Evolutionary conservation across 2,888 invertebrate species (phyloP), one percentile per base, ranked within the genome.

Genomic region (Ormyrus nitidulus): DNA sequence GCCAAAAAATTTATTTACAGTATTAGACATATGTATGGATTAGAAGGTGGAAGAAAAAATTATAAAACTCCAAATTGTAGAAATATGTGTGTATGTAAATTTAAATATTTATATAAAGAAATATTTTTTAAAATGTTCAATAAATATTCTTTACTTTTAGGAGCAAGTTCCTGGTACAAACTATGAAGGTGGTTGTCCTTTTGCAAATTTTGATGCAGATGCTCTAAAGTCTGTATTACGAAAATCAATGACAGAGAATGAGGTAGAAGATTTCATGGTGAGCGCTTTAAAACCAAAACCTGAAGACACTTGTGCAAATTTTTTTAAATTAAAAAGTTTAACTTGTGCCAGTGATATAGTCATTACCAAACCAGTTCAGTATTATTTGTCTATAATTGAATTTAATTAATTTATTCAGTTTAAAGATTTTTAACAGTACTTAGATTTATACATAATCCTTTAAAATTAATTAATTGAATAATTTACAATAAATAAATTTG

Each of bases 1-100:
- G 92, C 93, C 83, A 92, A 92, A 48, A 93, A 94, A 84, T 94
- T 93, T 88, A 87, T 92, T 5, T 95, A 95, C 89, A 94, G 94
- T 78, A 94, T 95, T 71, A 91, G 94, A 80, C 95, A 95, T 86
- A 91, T 95, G 89, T 95, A 95, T 91, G 95, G 95, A 0, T 89
- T 95, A 69, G 95, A 95, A 90, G 95, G 95, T 5, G 91, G 92
- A n/a, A 91, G 93, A 83, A 93, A 92, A 84, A 92, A 91, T 84
- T 95, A 95, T 85, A 88, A 90, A 62, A 93, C 93, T 13, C 93
- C 93, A 61, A 92, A 91, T 82, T 95, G 95, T 86, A 85, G 89
- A 19, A 86, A 91, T 74, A 92, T 95, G 66, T 94, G 94, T 89
- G 93, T 94, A 84, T 90, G 89, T 88, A 58, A 49, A 34, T 64